These are phyloP conservation scores for Aporophyla lueneburgensis DNA, from an alignment of 2,888 invertebrate genomes.

Conservation along the genomic window DNA sequence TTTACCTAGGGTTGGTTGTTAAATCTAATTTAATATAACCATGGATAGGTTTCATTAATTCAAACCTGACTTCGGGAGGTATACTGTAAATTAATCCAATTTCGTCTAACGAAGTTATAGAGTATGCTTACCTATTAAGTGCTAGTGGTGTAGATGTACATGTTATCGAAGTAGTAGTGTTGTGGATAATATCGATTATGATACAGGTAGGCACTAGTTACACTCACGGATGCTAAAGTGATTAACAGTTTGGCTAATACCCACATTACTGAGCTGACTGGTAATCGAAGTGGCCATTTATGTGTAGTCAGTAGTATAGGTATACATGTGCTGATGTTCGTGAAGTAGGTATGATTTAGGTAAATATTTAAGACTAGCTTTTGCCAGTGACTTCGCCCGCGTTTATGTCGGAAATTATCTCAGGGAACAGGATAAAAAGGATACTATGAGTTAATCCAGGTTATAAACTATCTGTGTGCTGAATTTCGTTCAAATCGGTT, in stretches of 20 bases:
- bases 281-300: constrained; percentile 1
- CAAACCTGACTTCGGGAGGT: constrained; percentile 45
- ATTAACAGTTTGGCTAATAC: constrained; percentile 12
- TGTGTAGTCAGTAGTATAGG: too few species aligned
- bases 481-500: too few species aligned
- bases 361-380: not conserved
- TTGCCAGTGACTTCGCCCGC: too few species aligned
- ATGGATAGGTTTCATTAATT: constrained; percentile 60
- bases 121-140: constrained; percentile 15
- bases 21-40: constrained; percentile 49
- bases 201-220: not conserved
- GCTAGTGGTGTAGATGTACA: not conserved
- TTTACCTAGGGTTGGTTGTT: constrained; percentile 15
- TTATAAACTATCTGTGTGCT: too few species aligned
- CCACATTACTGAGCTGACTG: not conserved
- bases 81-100: constrained; percentile 67
- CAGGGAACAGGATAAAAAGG: too few species aligned
- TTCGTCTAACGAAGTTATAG: constrained; percentile 19
- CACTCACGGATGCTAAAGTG: not conserved
- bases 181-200: constrained; percentile 18
- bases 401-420: too few species aligned
- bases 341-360: not conserved
- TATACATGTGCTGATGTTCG: too few species aligned
- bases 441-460: too few species aligned
- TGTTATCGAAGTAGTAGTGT: constrained; percentile 27